Percentiles rank a stretch among this genome's conserved stretches.
These are phyloP conservation scores for Limonius californicus DNA, from an alignment of 1,140 invertebrate species.

Conservation along the genomic window DNA sequence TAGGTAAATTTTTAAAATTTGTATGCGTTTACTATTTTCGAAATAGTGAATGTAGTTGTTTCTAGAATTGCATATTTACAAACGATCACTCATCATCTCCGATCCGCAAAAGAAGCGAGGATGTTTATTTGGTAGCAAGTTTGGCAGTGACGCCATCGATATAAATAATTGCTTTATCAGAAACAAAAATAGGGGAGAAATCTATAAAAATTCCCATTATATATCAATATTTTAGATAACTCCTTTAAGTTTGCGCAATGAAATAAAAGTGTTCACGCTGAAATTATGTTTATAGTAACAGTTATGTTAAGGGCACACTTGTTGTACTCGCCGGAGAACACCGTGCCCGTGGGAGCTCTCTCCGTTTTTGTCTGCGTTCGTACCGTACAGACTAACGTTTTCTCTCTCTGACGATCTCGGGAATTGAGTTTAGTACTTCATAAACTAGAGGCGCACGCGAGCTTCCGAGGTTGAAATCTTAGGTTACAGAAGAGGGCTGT, in stretches of 20 bases:
- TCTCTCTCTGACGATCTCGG: slow-evolving; percentile 26
- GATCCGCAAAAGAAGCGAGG: no score
- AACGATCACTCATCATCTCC: no score
- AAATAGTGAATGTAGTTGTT: no score
- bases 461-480: slow-evolving; percentile 45
- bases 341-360: slow-evolving; percentile 24
- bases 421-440: slow-evolving; percentile 46
- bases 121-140: no score
- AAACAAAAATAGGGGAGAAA: not conserved
- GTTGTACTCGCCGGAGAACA: slow-evolving; percentile 39
- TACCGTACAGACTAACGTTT: not conserved
- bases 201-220: not conserved
- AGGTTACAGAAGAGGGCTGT: slow-evolving; percentile 44
- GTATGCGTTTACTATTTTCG: no score
- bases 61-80: no score
- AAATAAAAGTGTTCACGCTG: slow-evolving; percentile 44
- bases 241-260: slow-evolving; percentile 30
- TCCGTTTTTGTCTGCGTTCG: slow-evolving; percentile 18
- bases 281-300: slow-evolving; percentile 49
- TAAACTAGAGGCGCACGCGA: slow-evolving; percentile 47
- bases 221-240: slow-evolving; percentile 30
- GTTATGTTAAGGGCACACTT: slow-evolving; percentile 48
- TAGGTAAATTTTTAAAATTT: no score
- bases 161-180: no score
- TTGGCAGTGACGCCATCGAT: no score